These are phyloP conservation scores for Uropsilus gracilis DNA, from an alignment of 2,113 vertebrate genomes.

Conservation along the genomic window DNA sequence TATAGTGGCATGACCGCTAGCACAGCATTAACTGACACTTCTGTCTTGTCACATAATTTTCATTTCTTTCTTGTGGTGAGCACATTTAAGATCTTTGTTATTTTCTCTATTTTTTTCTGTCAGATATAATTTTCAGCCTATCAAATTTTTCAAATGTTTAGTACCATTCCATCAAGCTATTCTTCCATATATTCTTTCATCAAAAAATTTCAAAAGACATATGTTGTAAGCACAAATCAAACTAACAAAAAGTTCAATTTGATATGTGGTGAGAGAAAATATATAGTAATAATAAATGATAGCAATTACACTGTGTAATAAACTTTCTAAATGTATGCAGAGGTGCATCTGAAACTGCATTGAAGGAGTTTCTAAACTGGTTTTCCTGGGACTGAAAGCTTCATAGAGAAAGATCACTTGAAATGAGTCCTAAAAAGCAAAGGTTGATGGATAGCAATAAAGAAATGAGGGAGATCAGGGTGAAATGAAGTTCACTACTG, in stretches of 20 bases:
- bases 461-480: neutral
- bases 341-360: neutral
- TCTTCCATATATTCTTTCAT: slow-evolving; percentile 31
- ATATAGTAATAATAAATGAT: neutral
- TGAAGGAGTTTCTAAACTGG: neutral
- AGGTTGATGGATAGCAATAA: neutral
- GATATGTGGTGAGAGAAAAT: neutral
- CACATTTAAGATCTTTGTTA: neutral
- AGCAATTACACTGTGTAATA: neutral
- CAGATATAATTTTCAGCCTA: slow-evolving; percentile 64
- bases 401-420: neutral
- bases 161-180: slow-evolving; percentile 22
- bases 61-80: neutral
- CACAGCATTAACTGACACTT: neutral
- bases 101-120: slow-evolving; percentile 17
- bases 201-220: slow-evolving; percentile 29
- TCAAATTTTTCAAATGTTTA: slow-evolving; percentile 54
- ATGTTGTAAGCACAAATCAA: slow-evolving; percentile 25
- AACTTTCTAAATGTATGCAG: neutral
- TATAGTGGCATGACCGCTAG: neutral
- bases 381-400: neutral
- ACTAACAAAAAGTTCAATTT: neutral
- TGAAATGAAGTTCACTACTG: neutral
- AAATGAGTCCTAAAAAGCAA: slow-evolving; percentile 15
- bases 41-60: neutral